phyloP scores from a whole-genome alignment of 2,888 invertebrate species.

The Bombylius discolor region DNA sequence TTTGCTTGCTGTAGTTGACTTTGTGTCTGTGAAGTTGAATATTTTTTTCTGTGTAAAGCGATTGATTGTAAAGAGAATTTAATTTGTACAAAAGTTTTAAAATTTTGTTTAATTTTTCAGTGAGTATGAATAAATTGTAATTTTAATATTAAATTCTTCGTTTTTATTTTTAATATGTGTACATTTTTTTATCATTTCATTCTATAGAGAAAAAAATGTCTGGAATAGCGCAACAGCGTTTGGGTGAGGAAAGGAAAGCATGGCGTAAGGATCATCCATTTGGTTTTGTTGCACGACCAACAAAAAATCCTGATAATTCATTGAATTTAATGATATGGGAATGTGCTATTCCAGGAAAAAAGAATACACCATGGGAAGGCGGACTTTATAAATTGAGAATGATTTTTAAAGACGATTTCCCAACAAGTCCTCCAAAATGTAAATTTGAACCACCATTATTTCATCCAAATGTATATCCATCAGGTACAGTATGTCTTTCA shows the following conservation, averaged over 20 bases:
- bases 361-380: conserved; percentile 88
- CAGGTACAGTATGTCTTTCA: no score
- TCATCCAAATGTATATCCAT: conserved; percentile 84
- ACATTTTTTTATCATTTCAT: no score
- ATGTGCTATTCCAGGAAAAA: conserved; percentile 93
- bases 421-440: conserved; percentile 92
- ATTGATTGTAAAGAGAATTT: no score
- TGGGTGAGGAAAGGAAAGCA: conserved; percentile 90
- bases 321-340: conserved; percentile 96
- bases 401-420: conserved; percentile 96
- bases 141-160: no score
- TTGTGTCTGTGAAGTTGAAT: no score
- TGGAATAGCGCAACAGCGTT: conserved; percentile 32
- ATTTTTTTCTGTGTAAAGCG: no score
- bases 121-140: no score
- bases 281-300: conserved; percentile 85
- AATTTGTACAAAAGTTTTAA: no score
- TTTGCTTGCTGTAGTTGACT: no score
- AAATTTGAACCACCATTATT: conserved; percentile 94
- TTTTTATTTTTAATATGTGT: no score
- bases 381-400: conserved; percentile 84
- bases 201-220: no score
- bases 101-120: no score
- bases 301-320: conserved; percentile 83
- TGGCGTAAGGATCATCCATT: conserved; percentile 98